Conservation (phyloP, 2,888 invertebrate species). For the Synergus japonicus region DNA sequence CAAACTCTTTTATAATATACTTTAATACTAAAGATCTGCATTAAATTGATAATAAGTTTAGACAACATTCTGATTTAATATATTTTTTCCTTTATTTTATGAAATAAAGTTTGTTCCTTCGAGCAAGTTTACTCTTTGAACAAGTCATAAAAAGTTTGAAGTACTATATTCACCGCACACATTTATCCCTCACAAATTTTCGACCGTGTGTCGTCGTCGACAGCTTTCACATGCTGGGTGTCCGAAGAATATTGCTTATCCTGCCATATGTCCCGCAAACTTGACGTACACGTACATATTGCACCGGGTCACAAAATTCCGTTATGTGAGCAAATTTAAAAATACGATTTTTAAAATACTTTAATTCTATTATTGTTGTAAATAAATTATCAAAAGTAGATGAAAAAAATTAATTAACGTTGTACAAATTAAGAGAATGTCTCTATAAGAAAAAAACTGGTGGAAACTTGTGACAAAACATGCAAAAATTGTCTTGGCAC, state of each 20-base stretch:
- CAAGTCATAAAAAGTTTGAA: neutral
- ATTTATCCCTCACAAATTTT: neutral
- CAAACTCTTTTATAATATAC: neutral
- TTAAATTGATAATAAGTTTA: slow-evolving; percentile 18
- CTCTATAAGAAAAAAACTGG: neutral
- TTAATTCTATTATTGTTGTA: neutral
- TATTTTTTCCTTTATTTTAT: neutral
- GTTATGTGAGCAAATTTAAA: neutral
- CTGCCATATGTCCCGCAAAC: slow-evolving; percentile 23
- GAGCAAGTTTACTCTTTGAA: neutral
- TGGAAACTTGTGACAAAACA: neutral
- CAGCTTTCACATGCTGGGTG: slow-evolving; percentile 8
- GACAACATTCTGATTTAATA: neutral
- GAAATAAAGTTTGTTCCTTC: neutral
- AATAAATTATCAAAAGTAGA: neutral
- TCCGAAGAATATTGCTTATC: slow-evolving; percentile 20
- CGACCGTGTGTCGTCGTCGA: neutral
- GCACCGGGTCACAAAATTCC: neutral
- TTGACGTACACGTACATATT: slow-evolving; percentile 22
- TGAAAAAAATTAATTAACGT: no score
- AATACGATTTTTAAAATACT: neutral
- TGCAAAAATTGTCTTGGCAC: neutral
- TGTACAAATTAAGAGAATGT: no score
- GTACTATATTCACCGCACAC: neutral
- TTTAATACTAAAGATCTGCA: neutral